phyloP scores from a whole-genome alignment of 2,113 vertebrate genomes.

The Macquaria ambigua region DNA sequence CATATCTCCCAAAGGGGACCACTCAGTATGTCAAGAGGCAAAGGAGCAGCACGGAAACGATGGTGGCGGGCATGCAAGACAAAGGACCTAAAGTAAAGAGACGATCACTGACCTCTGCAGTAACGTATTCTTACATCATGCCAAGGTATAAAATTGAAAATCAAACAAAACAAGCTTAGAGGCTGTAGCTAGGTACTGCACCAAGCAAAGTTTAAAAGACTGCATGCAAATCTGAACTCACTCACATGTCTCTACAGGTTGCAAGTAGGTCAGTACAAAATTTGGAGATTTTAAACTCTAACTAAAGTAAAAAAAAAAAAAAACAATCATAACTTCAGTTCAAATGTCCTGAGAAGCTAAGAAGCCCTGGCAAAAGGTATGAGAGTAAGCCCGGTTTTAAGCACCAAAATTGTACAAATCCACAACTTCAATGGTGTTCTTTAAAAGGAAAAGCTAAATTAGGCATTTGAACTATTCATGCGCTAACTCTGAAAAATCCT shows the following conservation, averaged over 20 bases:
- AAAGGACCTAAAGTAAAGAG: background rate
- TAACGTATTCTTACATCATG: background rate
- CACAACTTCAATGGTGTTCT: background rate
- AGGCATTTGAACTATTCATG: background rate
- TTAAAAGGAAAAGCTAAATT: background rate
- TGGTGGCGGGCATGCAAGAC: too few relatives aligned
- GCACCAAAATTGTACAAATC: background rate
- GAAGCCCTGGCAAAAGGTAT: background rate
- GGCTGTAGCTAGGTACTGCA: background rate
- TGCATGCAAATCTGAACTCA: background rate
- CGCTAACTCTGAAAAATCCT: background rate
- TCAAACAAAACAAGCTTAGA: background rate
- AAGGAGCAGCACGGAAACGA: slow-evolving; percentile 24
- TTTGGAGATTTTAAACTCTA: background rate
- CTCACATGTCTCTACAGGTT: background rate
- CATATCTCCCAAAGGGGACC: slow-evolving; percentile 37
- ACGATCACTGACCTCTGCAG: slow-evolving; percentile 8
- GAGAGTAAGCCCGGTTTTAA: background rate
- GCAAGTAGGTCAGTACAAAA: background rate
- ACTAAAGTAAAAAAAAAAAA: background rate
- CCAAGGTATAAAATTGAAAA: background rate
- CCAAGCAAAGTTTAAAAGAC: background rate
- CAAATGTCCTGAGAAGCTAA: background rate
- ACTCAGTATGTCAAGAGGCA: slow-evolving; percentile 25
- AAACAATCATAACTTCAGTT: background rate